Conservation (phyloP, 2,797 vertebrate species). For the Adelosebastes latens region DNA sequence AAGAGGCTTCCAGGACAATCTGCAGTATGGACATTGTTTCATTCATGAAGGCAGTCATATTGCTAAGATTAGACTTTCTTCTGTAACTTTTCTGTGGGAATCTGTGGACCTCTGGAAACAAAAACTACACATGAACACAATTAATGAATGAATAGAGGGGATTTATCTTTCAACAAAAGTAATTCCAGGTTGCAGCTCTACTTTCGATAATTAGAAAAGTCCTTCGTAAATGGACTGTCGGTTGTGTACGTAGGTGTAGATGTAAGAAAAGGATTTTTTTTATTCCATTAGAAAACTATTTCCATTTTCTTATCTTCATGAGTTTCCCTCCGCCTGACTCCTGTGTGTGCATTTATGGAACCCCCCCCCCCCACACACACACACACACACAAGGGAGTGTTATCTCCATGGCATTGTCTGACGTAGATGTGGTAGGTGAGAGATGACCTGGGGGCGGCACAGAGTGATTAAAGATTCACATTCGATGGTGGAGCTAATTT, state of each 20-base stretch:
- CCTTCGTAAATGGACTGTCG: too few relatives aligned
- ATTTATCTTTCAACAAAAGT: background rate
- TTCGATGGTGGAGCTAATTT: conserved; percentile 45
- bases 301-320: background rate
- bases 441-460: background rate
- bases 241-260: background rate
- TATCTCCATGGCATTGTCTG: conserved; percentile 20
- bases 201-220: background rate
- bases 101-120: background rate
- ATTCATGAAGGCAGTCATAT: background rate
- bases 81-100: background rate
- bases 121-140: background rate
- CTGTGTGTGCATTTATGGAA: conserved; percentile 1
- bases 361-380: background rate
- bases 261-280: background rate
- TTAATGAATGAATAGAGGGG: background rate
- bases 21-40: background rate
- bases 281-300: background rate
- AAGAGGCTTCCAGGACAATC: conserved; percentile 43
- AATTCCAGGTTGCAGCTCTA: background rate
- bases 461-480: conserved; percentile 51
- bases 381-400: background rate
- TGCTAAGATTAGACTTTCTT: conserved; percentile 1
- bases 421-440: conserved; percentile 15
- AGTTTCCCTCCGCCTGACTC: background rate